These are phyloP conservation scores for Drusus annulatus DNA, from an alignment of 1,140 invertebrate genomes.

Conservation along the genomic window DNA sequence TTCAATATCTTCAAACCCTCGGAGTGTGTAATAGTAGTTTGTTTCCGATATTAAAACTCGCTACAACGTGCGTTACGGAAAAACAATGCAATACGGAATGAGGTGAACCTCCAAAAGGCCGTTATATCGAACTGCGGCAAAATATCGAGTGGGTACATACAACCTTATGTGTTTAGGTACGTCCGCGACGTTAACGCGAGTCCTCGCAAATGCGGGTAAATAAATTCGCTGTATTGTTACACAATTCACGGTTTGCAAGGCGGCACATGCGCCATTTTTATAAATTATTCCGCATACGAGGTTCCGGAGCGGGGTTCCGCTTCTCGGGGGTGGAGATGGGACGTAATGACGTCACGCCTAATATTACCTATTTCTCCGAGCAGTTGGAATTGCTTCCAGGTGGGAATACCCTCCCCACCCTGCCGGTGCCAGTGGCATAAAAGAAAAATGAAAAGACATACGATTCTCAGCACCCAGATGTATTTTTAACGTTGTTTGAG, in stretches of 20 bases:
- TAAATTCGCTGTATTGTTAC: conserved; percentile 33
- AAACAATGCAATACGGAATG: no score
- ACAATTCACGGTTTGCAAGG: conserved; percentile 33
- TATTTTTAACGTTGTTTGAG: no score
- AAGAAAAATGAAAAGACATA: no score
- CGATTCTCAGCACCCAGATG: no score
- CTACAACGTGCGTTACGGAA: no score
- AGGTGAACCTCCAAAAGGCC: no score
- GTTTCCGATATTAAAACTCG: no score
- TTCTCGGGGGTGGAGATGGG: neutral
- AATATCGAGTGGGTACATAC: neutral
- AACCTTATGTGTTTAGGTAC: no score
- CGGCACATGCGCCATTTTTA: conserved; percentile 42
- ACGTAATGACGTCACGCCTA: conserved; percentile 34
- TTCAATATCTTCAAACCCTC: no score
- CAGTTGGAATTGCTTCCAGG: conserved; percentile 20
- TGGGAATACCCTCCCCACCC: neutral
- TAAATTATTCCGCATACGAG: conserved; percentile 42
- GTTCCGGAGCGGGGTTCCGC: neutral
- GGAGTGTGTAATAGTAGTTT: no score
- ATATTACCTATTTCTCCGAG: conserved; percentile 11
- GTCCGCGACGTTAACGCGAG: neutral
- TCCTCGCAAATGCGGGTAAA: conserved; percentile 24
- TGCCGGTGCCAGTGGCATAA: no score
- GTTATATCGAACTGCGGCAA: conserved; percentile 4